A percentile compares a stretch with the other conserved stretches of the same genome.
Evolutionary conservation across 1,140 invertebrate genomes (phyloP).

Genomic region (Hylaeus anthracinus): DNA sequence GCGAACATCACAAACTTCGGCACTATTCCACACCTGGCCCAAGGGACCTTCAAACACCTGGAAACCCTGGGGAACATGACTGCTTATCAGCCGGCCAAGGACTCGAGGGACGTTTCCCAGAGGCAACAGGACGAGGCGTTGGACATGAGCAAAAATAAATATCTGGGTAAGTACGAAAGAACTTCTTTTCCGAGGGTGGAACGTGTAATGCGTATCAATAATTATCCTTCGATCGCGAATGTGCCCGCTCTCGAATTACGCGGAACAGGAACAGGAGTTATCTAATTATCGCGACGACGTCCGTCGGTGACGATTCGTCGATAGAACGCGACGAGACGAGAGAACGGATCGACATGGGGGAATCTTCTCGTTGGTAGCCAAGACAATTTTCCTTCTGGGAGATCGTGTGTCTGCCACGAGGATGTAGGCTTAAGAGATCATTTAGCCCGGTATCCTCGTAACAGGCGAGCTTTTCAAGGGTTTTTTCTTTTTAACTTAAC

Average conservation of each 20-base stretch:
- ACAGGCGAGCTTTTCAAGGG: constrained; percentile 72
- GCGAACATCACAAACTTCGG: constrained; percentile 72
- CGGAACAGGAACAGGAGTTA: no score
- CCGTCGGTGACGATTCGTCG: no score
- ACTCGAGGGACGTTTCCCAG: constrained; percentile 62
- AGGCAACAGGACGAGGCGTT: constrained; percentile 78
- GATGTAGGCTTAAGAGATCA: constrained; percentile 68
- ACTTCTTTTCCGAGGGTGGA: no score
- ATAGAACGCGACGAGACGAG: no score
- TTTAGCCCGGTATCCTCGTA: constrained; percentile 66
- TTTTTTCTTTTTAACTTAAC: constrained; percentile 77
- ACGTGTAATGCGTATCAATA: no score
- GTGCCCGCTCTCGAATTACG: no score
- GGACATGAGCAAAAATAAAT: constrained; percentile 80
- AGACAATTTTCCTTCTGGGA: constrained; percentile 25
- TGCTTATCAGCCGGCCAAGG: constrained; percentile 67
- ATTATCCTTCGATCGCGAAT: no score
- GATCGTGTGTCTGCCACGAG: constrained; percentile 58
- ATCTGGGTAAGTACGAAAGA: constrained; percentile 71
- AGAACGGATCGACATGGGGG: not conserved
- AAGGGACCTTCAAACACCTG: constrained; percentile 67
- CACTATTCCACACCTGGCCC: constrained; percentile 57
- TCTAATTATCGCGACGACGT: no score
- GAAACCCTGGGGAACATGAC: constrained; percentile 64
- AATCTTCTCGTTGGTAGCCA: not conserved